These are phyloP conservation scores for Lucilia sericata DNA, from an alignment of 1,140 invertebrate species.

Conservation along the genomic window DNA sequence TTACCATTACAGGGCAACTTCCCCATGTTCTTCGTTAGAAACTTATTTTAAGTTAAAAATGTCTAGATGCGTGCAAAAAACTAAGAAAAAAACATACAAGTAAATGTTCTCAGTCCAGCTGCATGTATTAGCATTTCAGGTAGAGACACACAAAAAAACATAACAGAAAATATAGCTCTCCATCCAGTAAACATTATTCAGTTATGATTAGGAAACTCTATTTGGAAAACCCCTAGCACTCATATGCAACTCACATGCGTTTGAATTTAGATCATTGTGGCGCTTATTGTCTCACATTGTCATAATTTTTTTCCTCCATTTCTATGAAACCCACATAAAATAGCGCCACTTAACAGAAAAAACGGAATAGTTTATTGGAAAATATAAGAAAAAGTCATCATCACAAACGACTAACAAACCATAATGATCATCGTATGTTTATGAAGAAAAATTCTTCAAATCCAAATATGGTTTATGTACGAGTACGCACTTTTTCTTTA, in stretches of 20 bases:
- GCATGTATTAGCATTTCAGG: neutral
- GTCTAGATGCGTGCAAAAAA: conserved; percentile 19
- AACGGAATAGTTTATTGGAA: neutral
- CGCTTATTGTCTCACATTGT: conserved; percentile 15
- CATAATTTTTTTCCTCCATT: conserved; percentile 5
- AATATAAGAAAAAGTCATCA: neutral
- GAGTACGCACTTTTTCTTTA: conserved; percentile 7
- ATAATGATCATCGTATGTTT: conserved; percentile 27
- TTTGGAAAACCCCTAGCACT: conserved; percentile 18
- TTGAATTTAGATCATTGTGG: conserved; percentile 36
- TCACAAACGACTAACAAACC: neutral
- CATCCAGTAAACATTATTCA: conserved; percentile 9
- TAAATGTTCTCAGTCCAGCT: neutral
- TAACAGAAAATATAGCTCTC: neutral
- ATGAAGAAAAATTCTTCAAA: conserved; percentile 22
- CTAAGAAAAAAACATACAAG: neutral
- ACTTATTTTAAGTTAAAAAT: neutral
- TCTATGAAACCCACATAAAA: conserved; percentile 37
- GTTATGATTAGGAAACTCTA: conserved; percentile 28
- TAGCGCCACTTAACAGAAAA: conserved; percentile 23
- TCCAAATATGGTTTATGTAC: conserved; percentile 29
- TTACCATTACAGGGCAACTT: too few relatives aligned
- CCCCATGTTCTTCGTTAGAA: neutral
- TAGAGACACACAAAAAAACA: neutral
- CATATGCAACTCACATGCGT: neutral